Conservation (phyloP, 1,140 invertebrate species). For the Neodiprion fabricii region DNA sequence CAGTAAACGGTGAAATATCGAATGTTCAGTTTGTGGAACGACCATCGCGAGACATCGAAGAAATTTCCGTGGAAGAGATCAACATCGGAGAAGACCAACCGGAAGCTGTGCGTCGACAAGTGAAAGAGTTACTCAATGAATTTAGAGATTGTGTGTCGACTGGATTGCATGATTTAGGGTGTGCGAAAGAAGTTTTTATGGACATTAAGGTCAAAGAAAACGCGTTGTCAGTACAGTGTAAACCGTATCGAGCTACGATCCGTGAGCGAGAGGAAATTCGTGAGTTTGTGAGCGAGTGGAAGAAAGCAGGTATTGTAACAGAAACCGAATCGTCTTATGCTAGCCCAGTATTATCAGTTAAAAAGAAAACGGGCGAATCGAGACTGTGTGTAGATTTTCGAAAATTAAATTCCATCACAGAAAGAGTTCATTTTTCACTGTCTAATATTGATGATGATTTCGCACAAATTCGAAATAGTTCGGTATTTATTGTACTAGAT, state of each 20-base stretch:
- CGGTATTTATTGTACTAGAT: constrained; percentile 23
- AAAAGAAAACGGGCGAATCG: constrained; percentile 38
- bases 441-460: constrained; percentile 25
- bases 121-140: constrained; percentile 19
- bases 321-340: constrained; percentile 40
- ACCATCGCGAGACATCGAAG: neutral
- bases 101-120: neutral
- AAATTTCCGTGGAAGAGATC: neutral
- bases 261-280: constrained; percentile 11
- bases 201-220: constrained; percentile 16
- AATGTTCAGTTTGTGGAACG: no score
- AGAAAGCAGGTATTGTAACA: constrained; percentile 28
- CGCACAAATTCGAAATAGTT: neutral
- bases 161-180: constrained; percentile 19
- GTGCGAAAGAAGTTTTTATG: constrained; percentile 11
- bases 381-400: constrained; percentile 54
- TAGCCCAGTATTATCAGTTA: constrained; percentile 40
- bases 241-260: constrained; percentile 20
- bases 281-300: constrained; percentile 22
- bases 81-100: neutral
- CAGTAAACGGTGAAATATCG: no score
- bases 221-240: constrained; percentile 13
- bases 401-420: constrained; percentile 47
- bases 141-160: constrained; percentile 21
- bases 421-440: neutral